Evolutionary conservation across 2,888 invertebrate species (phyloP).

Genomic region (Epistrophella euchroma): DNA sequence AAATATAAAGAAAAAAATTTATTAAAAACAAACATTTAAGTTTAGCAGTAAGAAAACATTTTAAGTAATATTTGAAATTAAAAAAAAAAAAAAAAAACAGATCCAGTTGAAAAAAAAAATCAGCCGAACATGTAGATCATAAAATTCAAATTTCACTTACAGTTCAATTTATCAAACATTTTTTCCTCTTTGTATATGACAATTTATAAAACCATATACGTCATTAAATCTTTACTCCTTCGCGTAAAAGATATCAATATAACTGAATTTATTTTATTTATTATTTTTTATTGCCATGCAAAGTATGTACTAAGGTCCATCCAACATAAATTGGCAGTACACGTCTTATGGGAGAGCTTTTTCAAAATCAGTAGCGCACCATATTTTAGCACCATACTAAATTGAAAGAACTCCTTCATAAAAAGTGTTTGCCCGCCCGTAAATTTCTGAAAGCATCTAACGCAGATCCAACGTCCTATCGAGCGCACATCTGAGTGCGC

Average conservation of each 20-base stretch:
- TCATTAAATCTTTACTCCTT: not conserved
- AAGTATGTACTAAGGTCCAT: too few relatives aligned
- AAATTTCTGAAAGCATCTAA: too few relatives aligned
- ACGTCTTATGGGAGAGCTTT: too few relatives aligned
- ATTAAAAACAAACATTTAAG: not conserved
- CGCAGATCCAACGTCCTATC: too few relatives aligned
- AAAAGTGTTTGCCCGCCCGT: too few relatives aligned
- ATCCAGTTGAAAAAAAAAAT: not conserved
- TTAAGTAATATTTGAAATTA: not conserved
- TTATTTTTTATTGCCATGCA: not conserved
- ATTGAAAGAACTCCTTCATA: too few relatives aligned
- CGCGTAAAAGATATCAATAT: not conserved
- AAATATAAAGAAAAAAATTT: constrained; percentile 7
- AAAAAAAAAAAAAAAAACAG: not conserved
- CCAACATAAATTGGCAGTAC: too few relatives aligned
- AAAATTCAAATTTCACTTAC: not conserved
- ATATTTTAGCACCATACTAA: too few relatives aligned
- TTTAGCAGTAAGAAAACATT: not conserved
- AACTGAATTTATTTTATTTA: not conserved
- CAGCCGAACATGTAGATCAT: not conserved
- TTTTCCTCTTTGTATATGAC: not conserved
- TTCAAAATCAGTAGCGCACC: too few relatives aligned
- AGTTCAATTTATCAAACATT: not conserved
- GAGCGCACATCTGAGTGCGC: too few relatives aligned
- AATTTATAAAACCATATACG: not conserved